Percentiles rank a stretch among this genome's conserved stretches.
Conservation (phyloP, 2,113 vertebrate species). For the Thinocorus orbignyianus region DNA sequence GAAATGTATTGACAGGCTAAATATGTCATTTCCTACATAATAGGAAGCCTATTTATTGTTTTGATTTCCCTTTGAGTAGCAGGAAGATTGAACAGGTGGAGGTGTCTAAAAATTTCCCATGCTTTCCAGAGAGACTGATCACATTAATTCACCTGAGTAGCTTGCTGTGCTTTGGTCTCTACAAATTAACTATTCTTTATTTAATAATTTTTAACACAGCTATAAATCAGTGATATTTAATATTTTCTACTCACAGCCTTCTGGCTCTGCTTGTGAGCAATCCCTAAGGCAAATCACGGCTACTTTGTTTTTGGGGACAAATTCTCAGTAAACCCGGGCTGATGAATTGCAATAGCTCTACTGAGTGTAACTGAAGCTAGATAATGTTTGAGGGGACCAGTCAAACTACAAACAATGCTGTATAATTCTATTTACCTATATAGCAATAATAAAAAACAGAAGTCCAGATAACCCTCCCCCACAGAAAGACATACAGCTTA, state of each 20-base stretch:
- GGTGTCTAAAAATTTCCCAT: not conserved
- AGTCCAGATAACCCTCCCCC: not conserved
- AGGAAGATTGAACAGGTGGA: not conserved
- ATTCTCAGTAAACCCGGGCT: not conserved
- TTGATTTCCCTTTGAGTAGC: not conserved
- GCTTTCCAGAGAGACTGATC: not conserved
- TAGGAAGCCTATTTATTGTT: not conserved
- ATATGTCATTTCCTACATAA: not conserved
- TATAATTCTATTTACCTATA: not conserved
- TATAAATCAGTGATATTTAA: not conserved
- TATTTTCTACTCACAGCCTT: not conserved
- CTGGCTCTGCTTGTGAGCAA: not conserved
- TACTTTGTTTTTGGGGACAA: accelerated
- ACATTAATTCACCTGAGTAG: not conserved
- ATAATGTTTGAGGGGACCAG: not conserved
- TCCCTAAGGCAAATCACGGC: not conserved
- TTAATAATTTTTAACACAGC: not conserved
- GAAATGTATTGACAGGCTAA: not conserved
- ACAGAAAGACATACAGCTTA: not conserved
- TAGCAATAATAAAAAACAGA: not conserved
- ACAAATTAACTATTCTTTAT: not conserved
- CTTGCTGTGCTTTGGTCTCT: not conserved
- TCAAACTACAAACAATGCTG: not conserved
- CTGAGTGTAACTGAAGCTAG: not conserved
- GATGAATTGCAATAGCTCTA: not conserved